Conservation (phyloP, 2,797 vertebrate genomes). For the Ptychobarbus kaznakovi region DNA sequence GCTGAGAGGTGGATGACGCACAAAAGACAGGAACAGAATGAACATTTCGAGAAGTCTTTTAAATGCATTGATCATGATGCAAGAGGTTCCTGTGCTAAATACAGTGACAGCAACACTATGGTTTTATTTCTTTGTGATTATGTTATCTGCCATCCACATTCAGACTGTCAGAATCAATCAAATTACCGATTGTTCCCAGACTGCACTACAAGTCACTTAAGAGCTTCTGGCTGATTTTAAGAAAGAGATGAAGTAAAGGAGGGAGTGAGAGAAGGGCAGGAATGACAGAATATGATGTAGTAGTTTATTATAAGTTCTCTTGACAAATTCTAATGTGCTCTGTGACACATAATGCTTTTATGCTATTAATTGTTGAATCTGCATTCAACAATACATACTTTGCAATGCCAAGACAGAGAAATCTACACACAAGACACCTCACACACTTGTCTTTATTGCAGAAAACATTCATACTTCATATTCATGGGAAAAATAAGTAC, state of each 20-base stretch:
- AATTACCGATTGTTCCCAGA: neutral
- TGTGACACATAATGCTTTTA: neutral
- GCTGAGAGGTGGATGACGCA: no score
- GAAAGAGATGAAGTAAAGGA: neutral
- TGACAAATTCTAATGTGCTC: neutral
- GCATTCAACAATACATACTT: neutral
- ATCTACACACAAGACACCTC: neutral
- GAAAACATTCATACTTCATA: neutral
- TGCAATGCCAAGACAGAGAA: neutral
- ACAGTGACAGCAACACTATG: no score
- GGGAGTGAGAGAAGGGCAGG: neutral
- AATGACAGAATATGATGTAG: neutral
- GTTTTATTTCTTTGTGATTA: no score
- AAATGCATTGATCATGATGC: no score
- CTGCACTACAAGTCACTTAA: slow-evolving; percentile 6
- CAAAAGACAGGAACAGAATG: no score
- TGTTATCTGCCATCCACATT: neutral
- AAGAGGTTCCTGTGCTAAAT: no score
- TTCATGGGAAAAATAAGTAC: neutral
- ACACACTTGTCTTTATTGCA: neutral
- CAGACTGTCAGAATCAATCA: slow-evolving; percentile 4
- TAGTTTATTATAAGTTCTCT: neutral
- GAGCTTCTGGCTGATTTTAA: neutral
- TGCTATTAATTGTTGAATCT: neutral
- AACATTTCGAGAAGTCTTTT: no score